Evolutionary conservation across 1,140 invertebrate species (phyloP).

Genomic region (Fragariocoptes setiger): DNA sequence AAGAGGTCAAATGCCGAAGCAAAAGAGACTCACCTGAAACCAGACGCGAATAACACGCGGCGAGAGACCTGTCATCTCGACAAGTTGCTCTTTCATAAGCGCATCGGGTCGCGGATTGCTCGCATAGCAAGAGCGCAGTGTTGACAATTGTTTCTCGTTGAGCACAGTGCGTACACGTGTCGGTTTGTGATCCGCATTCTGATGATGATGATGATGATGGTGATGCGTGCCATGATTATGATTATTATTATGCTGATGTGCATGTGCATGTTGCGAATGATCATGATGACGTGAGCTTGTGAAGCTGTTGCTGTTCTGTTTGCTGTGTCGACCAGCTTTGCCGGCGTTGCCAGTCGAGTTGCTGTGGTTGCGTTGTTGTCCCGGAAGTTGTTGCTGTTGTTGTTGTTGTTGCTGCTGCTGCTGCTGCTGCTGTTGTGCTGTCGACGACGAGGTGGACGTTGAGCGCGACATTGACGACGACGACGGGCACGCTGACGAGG

Average conservation of each 20-base stretch:
- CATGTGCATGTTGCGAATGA: background rate
- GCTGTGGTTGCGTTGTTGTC: too few species aligned
- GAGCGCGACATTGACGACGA: too few species aligned
- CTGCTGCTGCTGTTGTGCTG: too few species aligned
- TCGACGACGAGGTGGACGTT: too few species aligned
- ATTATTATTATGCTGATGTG: background rate
- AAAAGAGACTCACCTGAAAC: slow-evolving; percentile 26
- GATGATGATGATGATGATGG: slow-evolving; percentile 8
- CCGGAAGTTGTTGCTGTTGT: slow-evolving; percentile 4
- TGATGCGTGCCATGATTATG: background rate
- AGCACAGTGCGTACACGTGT: slow-evolving; percentile 85
- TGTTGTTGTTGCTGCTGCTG: slow-evolving; percentile 7
- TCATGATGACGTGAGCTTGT: background rate
- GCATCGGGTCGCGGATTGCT: slow-evolving; percentile 91
- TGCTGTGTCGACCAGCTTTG: background rate
- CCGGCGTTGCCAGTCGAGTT: slow-evolving; percentile 7
- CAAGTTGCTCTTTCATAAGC: slow-evolving; percentile 93
- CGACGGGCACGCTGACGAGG: too few species aligned
- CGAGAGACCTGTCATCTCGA: slow-evolving; percentile 86
- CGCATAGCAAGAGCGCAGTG: slow-evolving; percentile 62
- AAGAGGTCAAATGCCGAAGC: too few species aligned
- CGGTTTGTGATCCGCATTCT: slow-evolving; percentile 31
- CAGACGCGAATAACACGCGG: slow-evolving; percentile 84
- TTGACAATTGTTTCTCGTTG: slow-evolving; percentile 92
- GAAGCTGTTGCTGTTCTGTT: background rate